Conservation (phyloP, 2,113 vertebrate genomes). For the Acanthochromis polyacanthus region DNA sequence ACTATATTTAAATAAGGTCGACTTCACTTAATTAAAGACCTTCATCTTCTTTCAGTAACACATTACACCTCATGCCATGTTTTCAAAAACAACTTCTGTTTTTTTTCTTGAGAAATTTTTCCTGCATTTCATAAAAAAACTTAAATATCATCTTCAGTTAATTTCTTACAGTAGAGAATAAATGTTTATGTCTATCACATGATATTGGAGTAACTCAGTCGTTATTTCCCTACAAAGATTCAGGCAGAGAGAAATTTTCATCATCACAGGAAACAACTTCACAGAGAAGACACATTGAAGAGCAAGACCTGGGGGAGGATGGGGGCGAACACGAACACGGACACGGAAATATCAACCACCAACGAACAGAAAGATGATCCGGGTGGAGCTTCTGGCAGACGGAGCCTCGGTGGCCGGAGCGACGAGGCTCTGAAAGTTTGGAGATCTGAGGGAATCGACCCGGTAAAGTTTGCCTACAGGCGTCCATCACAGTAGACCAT, state of each 20-base stretch:
- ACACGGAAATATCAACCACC: constrained; percentile 69
- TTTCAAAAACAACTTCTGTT: constrained; percentile 76
- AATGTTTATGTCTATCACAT: constrained; percentile 79
- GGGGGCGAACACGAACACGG: constrained; percentile 57
- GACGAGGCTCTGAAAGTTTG: constrained; percentile 18
- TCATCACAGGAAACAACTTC: constrained; percentile 77
- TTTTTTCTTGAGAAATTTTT: constrained; percentile 38
- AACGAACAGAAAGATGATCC: constrained; percentile 65
- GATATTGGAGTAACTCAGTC: constrained; percentile 73
- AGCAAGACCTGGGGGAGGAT: constrained; percentile 67
- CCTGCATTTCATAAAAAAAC: constrained; percentile 71
- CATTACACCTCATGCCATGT: constrained; percentile 84
- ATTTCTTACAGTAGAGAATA: constrained; percentile 80
- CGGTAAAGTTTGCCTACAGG: constrained; percentile 37
- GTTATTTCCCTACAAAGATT: constrained; percentile 78
- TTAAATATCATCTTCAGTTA: constrained; percentile 70
- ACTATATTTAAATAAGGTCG: constrained; percentile 85
- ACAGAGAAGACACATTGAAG: constrained; percentile 74
- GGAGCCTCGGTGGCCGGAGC: too few relatives aligned
- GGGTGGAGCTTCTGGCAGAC: constrained; percentile 35
- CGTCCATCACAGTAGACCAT: constrained; percentile 77
- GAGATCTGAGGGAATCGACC: constrained; percentile 26
- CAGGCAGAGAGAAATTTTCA: constrained; percentile 79
- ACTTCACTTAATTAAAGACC: constrained; percentile 76
- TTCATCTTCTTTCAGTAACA: constrained; percentile 78